Conservation (phyloP, 2,797 vertebrate genomes). For the Lepus townsendii region DNA sequence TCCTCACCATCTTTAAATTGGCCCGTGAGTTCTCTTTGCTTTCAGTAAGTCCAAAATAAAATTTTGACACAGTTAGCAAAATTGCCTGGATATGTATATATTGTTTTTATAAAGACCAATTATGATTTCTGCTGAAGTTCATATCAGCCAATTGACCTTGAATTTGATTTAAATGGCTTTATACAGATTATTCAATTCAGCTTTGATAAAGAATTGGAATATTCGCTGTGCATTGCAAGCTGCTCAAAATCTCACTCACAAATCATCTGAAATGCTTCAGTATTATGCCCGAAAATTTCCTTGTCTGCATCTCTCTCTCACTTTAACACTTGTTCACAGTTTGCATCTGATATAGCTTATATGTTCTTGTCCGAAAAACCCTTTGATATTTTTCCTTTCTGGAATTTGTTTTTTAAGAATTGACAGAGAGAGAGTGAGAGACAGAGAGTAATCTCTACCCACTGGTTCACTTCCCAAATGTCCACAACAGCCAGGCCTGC, state of each 20-base stretch:
- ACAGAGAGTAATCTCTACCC: too few relatives aligned
- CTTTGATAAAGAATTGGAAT: neutral
- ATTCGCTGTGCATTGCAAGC: neutral
- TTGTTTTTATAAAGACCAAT: neutral
- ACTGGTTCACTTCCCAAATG: too few relatives aligned
- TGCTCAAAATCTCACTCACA: neutral
- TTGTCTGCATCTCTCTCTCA: neutral
- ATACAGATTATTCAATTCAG: neutral
- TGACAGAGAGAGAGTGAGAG: too few relatives aligned
- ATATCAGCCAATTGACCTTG: neutral
- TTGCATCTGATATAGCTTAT: neutral
- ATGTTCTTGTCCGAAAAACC: neutral
- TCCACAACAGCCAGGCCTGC: too few relatives aligned
- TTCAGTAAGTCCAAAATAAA: constrained; percentile 20
- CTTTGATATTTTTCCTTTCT: neutral
- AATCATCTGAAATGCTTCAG: neutral
- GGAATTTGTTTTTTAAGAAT: neutral
- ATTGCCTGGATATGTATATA: neutral
- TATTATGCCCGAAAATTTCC: neutral
- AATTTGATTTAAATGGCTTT: neutral
- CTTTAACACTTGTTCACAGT: neutral
- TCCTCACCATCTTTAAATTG: constrained; percentile 20
- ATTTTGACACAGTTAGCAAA: constrained; percentile 14
- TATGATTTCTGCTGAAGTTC: neutral
- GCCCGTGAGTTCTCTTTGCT: neutral